A percentile compares a stretch with the other conserved stretches of the same genome.
Conservation (phyloP, 1,140 invertebrate genomes). For the Macrocentrus cingulum region DNA sequence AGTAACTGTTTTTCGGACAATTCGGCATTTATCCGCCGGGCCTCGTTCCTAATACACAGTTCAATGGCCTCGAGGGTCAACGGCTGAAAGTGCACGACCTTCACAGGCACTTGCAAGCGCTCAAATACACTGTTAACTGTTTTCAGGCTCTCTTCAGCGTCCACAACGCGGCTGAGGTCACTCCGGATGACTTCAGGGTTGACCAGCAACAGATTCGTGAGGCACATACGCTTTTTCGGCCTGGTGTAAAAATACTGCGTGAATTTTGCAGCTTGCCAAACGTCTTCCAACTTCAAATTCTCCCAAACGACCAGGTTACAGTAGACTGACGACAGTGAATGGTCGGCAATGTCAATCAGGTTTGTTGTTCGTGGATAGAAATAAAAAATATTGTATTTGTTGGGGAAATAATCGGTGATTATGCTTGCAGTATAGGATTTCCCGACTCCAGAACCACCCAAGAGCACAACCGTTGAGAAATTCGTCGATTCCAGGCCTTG, state of each 20-base stretch:
- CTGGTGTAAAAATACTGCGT: conserved; percentile 24
- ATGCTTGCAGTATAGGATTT: conserved; percentile 51
- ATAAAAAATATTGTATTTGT: conserved; percentile 30
- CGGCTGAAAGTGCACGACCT: conserved; percentile 34
- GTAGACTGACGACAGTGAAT: conserved; percentile 27
- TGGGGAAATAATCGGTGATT: conserved; percentile 39
- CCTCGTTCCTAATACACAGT: conserved; percentile 44
- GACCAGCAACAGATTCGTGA: conserved; percentile 41
- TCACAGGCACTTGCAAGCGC: conserved; percentile 28
- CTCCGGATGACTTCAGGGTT: conserved; percentile 40
- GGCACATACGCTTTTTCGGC: conserved; percentile 30
- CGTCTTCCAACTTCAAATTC: conserved; percentile 41
- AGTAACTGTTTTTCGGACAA: conserved; percentile 35
- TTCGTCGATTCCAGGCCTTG: no score
- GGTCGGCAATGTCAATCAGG: conserved; percentile 27
- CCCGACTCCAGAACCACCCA: conserved; percentile 53
- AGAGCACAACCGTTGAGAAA: conserved; percentile 38
- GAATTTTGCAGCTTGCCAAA: conserved; percentile 32
- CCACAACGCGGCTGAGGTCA: conserved; percentile 30
- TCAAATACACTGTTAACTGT: conserved; percentile 31
- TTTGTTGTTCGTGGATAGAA: conserved; percentile 33
- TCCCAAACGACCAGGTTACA: conserved; percentile 48
- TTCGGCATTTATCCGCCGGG: conserved; percentile 27
- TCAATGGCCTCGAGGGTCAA: conserved; percentile 34
- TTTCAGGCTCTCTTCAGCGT: conserved; percentile 33